Base-by-base conservation (phyloP, 2,797 vertebrate species). In the Taenioides sp. region DNA sequence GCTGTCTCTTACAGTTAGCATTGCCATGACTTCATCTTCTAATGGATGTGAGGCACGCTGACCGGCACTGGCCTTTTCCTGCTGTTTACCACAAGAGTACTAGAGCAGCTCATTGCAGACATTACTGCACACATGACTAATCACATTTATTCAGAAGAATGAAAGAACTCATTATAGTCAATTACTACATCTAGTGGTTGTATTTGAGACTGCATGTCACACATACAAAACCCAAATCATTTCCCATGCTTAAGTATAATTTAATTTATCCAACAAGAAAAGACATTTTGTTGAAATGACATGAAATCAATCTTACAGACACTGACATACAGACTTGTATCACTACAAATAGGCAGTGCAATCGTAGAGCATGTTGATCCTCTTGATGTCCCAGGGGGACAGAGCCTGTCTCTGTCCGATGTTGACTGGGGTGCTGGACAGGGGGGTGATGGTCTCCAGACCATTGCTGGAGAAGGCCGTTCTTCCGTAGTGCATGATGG, bases 401-500 rank as follows among this genome's bases (percentile, higher is more conserved):
- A 85, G 17, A 40, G 73, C 77, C 25, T 37, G 16, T 52, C 59
- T 84, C 74, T 89, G 83, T 50, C 83, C 68, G 0, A 79, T 84
- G 64, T 75, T 49, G 49, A 82, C 57, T 2, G 25, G 74, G 67
- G 66, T 0, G 57, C 78, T 3, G 4, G 77, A 81, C 70, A 83
- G 79, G 70, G 80, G 81, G 63, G 74, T 81, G 78, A 89, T 86
- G 78, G 68, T 59, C 11, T 85, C 78, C 60, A 0, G 9, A 17
- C 79, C 75, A 3, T 50, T 22, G 58, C 72, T 70, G 63, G 83
- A 65, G 72, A 88, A 88, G 72, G 77, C 81, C 16, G 73, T 77
- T 80, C 69, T 89, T 72, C 89, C 86, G 3, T 94, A 93, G 86
- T 94, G 92, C 94, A 89, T 93, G 67, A 94, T 77, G 75, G 92